Conservation (phyloP, 2,888 invertebrate species). For the Clusia tigrina region DNA sequence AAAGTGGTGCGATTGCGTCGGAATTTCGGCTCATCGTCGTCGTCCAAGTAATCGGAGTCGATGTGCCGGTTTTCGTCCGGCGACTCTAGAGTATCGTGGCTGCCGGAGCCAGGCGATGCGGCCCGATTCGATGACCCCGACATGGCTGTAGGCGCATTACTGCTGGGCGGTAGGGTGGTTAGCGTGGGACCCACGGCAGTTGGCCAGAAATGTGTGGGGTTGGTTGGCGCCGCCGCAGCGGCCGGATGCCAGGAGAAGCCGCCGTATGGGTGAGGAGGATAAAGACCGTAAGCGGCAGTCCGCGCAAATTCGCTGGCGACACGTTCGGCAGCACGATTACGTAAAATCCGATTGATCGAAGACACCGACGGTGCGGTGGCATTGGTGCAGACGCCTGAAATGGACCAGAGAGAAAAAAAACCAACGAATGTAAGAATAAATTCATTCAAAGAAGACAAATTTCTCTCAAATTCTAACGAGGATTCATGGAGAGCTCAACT, state of each 20-base stretch:
- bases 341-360: conserved; percentile 93
- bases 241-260: conserved; percentile 68
- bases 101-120: conserved; percentile 67
- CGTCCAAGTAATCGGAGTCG: conserved; percentile 79
- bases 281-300: conserved; percentile 88
- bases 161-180: conserved; percentile 68
- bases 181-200: conserved; percentile 64
- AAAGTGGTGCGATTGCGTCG: conserved; percentile 93
- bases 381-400: conserved; percentile 90
- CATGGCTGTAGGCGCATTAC: conserved; percentile 65
- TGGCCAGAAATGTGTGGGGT: conserved; percentile 51
- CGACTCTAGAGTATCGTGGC: conserved; percentile 62
- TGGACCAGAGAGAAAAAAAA: neutral
- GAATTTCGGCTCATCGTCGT: conserved; percentile 89
- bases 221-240: conserved; percentile 59
- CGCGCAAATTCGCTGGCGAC: conserved; percentile 95
- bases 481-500: neutral
- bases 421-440: no score
- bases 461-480: no score
- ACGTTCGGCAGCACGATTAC: conserved; percentile 94
- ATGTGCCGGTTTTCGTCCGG: conserved; percentile 63
- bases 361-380: conserved; percentile 96
- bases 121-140: conserved; percentile 44
- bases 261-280: conserved; percentile 76
- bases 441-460: neutral